These are phyloP conservation scores for Steatornis caripensis DNA, from an alignment of 2,113 vertebrate genomes.

Conservation along the genomic window DNA sequence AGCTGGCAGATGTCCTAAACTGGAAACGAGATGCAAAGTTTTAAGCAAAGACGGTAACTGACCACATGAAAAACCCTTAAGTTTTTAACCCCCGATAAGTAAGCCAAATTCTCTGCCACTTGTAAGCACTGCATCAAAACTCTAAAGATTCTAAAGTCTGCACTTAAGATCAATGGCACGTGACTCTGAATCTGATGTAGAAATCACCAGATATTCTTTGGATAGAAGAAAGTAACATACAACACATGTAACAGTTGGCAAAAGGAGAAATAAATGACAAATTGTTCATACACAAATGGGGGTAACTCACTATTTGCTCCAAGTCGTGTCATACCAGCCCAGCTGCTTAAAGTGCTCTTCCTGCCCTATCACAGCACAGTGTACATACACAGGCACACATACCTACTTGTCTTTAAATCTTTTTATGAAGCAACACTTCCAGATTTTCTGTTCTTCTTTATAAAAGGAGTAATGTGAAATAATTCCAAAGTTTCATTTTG, in stretches of 20 bases:
- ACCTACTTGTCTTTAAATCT: not conserved
- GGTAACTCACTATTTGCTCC: not conserved
- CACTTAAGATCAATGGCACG: not conserved
- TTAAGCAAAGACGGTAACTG: not conserved
- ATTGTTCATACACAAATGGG: not conserved
- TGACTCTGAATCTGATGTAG: not conserved
- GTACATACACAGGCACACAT: not conserved
- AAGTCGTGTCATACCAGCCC: not conserved
- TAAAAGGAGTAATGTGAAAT: not conserved
- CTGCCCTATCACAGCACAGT: not conserved
- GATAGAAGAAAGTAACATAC: not conserved
- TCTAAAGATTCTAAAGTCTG: not conserved
- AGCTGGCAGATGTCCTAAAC: not conserved
- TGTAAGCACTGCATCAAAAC: not conserved
- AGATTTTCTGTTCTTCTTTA: not conserved
- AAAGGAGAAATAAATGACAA: not conserved
- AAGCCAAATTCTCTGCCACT: not conserved
- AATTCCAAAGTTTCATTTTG: not conserved
- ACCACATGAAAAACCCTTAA: not conserved
- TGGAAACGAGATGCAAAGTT: not conserved
- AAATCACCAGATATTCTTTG: not conserved
- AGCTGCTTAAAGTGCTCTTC: not conserved
- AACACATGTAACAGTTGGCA: not conserved
- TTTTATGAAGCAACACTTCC: not conserved
- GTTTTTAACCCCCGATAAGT: not conserved